Conservation (phyloP, 2,797 vertebrate species). For the Harpagifer antarcticus region DNA sequence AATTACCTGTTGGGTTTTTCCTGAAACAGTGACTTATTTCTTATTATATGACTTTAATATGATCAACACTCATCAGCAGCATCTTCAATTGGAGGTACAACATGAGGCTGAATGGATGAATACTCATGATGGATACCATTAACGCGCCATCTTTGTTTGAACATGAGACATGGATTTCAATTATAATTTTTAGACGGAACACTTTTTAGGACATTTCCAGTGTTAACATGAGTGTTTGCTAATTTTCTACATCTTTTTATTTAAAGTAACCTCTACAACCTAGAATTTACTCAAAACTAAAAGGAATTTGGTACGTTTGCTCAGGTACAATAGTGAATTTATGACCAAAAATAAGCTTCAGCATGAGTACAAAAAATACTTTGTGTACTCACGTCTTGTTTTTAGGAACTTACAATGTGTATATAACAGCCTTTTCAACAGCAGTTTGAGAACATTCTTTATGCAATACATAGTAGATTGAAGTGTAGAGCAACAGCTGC, state of each 20-base stretch:
- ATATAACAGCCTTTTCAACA: background rate
- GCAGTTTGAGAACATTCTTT: conserved; percentile 19
- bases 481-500: background rate
- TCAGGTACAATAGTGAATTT: conserved; percentile 18
- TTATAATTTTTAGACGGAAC: background rate
- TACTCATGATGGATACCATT: background rate
- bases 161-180: background rate
- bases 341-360: conserved; percentile 23
- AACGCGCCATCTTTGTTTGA: conserved; percentile 1
- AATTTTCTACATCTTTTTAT: background rate
- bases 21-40: background rate
- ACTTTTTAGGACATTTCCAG: conserved; percentile 18
- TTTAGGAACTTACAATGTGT: background rate
- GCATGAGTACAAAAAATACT: background rate
- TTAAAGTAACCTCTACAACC: background rate
- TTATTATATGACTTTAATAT: background rate
- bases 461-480: background rate
- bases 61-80: background rate
- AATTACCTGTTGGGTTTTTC: background rate
- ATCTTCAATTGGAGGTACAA: background rate
- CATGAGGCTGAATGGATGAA: background rate
- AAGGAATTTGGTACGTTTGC: conserved; percentile 12
- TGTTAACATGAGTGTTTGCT: conserved; percentile 1
- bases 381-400: background rate
- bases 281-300: conserved; percentile 3